A percentile compares a stretch with the other conserved stretches of the same genome.
These are phyloP conservation scores for Lasioglossum lativentre DNA, from an alignment of 2,888 invertebrate species.

Conservation along the genomic window DNA sequence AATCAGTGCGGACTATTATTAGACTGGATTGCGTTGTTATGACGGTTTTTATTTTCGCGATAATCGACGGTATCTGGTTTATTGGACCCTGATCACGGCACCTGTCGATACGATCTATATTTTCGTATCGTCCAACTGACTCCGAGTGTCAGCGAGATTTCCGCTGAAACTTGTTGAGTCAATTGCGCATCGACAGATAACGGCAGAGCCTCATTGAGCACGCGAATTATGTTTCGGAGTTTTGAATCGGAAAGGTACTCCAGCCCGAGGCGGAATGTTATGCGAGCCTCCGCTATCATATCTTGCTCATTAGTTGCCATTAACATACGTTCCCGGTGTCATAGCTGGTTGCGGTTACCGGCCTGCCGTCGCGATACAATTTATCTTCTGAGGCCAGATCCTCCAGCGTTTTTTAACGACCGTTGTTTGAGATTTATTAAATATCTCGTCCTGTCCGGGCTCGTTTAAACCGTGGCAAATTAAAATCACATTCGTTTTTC, in stretches of 20 bases:
- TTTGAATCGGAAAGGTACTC: not conserved
- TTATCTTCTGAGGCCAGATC: slow-evolving; percentile 60
- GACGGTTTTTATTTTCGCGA: not conserved
- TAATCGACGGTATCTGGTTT: slow-evolving; percentile 15
- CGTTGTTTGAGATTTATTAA: slow-evolving; percentile 13
- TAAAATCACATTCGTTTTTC: not conserved
- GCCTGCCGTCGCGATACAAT: slow-evolving; percentile 59
- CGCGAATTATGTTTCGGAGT: not conserved
- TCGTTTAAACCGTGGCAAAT: not conserved
- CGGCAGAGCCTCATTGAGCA: not conserved
- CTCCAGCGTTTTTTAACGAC: slow-evolving; percentile 6
- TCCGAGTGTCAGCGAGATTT: slow-evolving; percentile 23
- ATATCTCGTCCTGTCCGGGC: not conserved
- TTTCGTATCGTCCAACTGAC: slow-evolving; percentile 30
- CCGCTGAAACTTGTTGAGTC: not conserved
- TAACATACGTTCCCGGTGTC: slow-evolving; percentile 57
- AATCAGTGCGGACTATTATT: slow-evolving; percentile 4
- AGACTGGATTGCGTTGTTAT: not conserved
- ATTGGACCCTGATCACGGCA: slow-evolving; percentile 54
- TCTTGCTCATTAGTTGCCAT: slow-evolving; percentile 65
- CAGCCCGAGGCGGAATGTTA: not conserved
- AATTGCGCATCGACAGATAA: slow-evolving; percentile 32
- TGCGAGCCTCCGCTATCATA: slow-evolving; percentile 60
- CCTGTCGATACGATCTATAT: slow-evolving; percentile 50
- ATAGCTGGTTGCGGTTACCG: slow-evolving; percentile 58